phyloP scores from a whole-genome alignment of 1,140 invertebrate species.

The Dendrolimus kikuchii region DNA sequence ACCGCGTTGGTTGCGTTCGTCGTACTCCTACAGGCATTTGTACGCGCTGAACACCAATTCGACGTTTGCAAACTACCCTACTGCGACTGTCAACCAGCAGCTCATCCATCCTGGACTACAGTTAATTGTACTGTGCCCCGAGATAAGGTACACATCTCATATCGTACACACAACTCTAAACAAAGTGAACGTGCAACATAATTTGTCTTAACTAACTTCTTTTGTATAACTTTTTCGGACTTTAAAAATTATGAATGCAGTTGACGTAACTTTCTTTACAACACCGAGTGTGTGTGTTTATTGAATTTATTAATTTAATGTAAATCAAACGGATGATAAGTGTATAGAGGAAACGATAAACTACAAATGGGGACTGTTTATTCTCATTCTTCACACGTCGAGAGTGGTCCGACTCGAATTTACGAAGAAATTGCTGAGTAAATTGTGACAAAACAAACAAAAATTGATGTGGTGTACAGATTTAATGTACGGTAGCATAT shows the following conservation, averaged over 20 bases:
- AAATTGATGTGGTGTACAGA: conserved; percentile 7
- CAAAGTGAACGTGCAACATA: conserved; percentile 22
- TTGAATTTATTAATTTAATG: conserved; percentile 10
- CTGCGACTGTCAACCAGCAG: conserved; percentile 74
- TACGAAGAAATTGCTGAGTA: conserved; percentile 12
- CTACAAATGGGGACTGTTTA: conserved; percentile 9
- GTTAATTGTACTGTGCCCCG: conserved; percentile 76
- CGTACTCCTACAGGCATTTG: conserved; percentile 27
- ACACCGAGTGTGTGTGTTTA: too few relatives aligned
- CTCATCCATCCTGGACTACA: conserved; percentile 73
- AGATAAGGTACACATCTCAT: conserved; percentile 70
- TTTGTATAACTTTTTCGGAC: too few relatives aligned
- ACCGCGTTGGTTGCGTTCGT: conserved; percentile 40
- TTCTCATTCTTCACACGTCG: conserved; percentile 15
- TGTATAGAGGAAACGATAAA: conserved; percentile 16
- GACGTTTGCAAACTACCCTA: conserved; percentile 73
- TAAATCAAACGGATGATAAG: conserved; percentile 16
- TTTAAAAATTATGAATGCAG: too few relatives aligned
- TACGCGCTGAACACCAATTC: conserved; percentile 25
- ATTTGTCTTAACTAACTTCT: too few relatives aligned
- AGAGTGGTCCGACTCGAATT: conserved; percentile 9
- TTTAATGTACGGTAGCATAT: conserved; percentile 15
- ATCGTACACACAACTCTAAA: conserved; percentile 12
- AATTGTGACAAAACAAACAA: conserved; percentile 13
- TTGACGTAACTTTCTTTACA: background rate